Base-by-base conservation (phyloP, 1,140 invertebrate species). In the Reticulitermes speratus region DNA sequence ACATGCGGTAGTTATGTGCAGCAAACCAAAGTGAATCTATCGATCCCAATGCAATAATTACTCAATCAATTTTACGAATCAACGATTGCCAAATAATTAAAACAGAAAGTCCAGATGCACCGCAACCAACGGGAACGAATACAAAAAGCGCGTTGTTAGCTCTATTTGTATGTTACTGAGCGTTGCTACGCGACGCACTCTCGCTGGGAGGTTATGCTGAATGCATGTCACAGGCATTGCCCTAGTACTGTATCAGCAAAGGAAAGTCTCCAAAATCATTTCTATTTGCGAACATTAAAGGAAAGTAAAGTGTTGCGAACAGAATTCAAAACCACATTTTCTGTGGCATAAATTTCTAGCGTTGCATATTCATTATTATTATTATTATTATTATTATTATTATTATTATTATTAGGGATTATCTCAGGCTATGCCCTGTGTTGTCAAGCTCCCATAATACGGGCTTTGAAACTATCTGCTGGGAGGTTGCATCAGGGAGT, bases 21-120 rank as follows among this genome's bases (percentile, higher is more conserved):
- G 7, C 65, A 75, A 75, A 75, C 65, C 65, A 14, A 75, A 75
- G 65, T 75, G 65, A 75, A 75, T 75, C 25, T 75, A n/a, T 75
- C 65, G 65, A 75, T 75, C 65, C 65, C 65, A 55, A 75, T 75
- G 65, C n/a, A 75, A 75, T 75, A 75, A 75, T 75, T 75, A 75
- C 65, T 75, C 65, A 75, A 75, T 75, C 65, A 75, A 75, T 30
- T 75, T 75, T 75, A 75, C 65, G 25, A 75, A 75, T 75, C 65
- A 75, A 16, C 65, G n/a, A 75, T 75, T 30, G 65, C 5, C 65
- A 75, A 75, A 75, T 75, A 75, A 75, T 75, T 75, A 75, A 75
- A 75, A 75, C 25, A 75, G 65, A 75, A 75, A 8, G n/a, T 75
- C 65, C 65, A 75, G 65, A 75, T 30, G 65, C 65, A 75, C 25